phyloP scores from a whole-genome alignment of 1,140 invertebrate species.

The Drosophila mayri region DNA sequence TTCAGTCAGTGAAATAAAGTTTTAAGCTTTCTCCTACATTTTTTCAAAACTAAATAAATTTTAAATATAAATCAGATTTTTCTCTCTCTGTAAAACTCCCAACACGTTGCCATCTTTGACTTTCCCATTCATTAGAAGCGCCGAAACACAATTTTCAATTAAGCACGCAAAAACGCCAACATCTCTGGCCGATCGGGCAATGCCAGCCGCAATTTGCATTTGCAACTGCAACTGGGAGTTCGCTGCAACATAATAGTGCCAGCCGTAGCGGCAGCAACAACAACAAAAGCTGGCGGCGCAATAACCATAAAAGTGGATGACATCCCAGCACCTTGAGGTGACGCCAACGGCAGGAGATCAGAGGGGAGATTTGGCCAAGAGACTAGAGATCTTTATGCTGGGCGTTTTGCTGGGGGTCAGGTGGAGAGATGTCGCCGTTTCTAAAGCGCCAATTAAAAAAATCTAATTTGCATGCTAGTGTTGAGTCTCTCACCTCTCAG shows the following conservation, averaged over 20 bases:
- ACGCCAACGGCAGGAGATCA: conserved; percentile 56
- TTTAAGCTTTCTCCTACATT: neutral
- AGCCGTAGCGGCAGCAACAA: conserved; percentile 13
- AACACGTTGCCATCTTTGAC: conserved; percentile 26
- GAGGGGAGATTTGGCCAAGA: conserved; percentile 26
- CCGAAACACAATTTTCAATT: conserved; percentile 67
- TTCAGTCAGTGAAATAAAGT: neutral
- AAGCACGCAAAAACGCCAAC: conserved; percentile 75
- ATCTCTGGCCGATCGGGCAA: conserved; percentile 48
- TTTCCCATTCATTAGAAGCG: conserved; percentile 55
- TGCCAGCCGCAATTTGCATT: conserved; percentile 69
- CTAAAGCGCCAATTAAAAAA: conserved; percentile 78
- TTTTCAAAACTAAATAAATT: neutral
- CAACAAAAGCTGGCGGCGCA: conserved; percentile 33
- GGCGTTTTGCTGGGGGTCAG: conserved; percentile 33
- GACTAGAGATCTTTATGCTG: conserved; percentile 23
- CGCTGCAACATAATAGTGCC: conserved; percentile 18
- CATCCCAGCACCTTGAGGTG: conserved; percentile 68
- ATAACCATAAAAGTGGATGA: conserved; percentile 81
- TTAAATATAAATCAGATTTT: neutral
- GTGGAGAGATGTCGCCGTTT: conserved; percentile 32
- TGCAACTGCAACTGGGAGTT: conserved; percentile 54
- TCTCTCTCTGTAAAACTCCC: neutral
- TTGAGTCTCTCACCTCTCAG: conserved; percentile 8
- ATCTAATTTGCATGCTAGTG: conserved; percentile 76